Evolutionary conservation across 2,113 vertebrate genomes (phyloP).

Genomic region (Ictalurus punctatus): DNA sequence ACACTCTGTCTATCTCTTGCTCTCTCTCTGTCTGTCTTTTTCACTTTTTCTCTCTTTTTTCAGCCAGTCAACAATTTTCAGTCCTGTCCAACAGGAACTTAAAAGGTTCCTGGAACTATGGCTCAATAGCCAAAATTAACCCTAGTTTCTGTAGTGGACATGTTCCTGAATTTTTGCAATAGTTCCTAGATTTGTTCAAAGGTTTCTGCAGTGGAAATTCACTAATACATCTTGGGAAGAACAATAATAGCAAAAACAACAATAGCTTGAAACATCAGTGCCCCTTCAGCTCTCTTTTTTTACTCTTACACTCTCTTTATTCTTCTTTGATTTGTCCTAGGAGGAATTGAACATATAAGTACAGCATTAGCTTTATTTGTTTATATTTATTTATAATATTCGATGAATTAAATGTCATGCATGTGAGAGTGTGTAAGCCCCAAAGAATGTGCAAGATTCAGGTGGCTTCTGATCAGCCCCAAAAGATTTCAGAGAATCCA

Average conservation of each 20-base stretch:
- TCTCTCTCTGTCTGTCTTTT: background rate
- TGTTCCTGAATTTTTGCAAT: background rate
- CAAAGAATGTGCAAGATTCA: slow-evolving; percentile 50
- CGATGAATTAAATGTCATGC: background rate
- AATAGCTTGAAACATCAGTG: background rate
- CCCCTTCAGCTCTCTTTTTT: background rate
- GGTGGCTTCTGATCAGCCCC: slow-evolving; percentile 52
- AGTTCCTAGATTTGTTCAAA: background rate
- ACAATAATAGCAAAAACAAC: background rate
- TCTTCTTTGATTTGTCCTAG: background rate
- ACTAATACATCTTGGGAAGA: background rate
- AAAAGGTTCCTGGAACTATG: background rate
- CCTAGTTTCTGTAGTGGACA: background rate
- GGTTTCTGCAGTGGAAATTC: background rate
- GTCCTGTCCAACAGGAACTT: too few relatives aligned
- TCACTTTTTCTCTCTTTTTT: background rate
- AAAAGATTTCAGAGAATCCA: slow-evolving; percentile 49
- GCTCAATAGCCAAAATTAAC: background rate
- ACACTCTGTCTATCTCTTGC: background rate
- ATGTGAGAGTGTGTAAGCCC: slow-evolving; percentile 51
- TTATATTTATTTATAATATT: too few relatives aligned
- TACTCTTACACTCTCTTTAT: background rate
- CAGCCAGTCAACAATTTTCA: background rate
- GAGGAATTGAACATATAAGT: background rate
- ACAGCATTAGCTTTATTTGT: background rate